These are phyloP conservation scores for Trilocha varians DNA, from an alignment of 2,888 invertebrate species.

Conservation along the genomic window DNA sequence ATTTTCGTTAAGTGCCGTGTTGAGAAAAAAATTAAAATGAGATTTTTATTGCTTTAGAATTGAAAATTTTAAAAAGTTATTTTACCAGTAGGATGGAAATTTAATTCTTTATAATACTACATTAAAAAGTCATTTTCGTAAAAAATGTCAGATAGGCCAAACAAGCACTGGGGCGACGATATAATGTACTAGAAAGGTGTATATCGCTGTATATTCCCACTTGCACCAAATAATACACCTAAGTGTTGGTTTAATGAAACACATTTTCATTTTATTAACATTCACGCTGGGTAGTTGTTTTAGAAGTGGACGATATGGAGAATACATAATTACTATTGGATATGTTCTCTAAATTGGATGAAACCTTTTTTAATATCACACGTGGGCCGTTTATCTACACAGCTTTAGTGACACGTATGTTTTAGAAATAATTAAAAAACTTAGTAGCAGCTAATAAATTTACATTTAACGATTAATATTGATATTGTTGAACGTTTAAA, in stretches of 20 bases:
- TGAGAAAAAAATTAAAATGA: no score
- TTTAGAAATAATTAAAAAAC: conserved; percentile 24
- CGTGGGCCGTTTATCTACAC: conserved; percentile 23
- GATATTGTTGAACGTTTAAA: not conserved
- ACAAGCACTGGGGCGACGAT: no score
- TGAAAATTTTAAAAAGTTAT: no score
- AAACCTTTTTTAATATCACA: conserved; percentile 22
- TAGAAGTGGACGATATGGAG: conserved; percentile 28
- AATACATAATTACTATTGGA: conserved; percentile 41
- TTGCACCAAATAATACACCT: conserved; percentile 17
- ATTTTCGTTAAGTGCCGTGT: no score
- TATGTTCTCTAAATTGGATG: conserved; percentile 33
- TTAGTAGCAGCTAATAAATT: conserved; percentile 31
- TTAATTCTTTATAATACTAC: no score
- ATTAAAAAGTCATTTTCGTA: no score
- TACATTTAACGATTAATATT: conserved; percentile 9
- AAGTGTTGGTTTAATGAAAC: conserved; percentile 27
- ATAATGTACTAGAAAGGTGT: no score
- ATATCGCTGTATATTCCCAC: conserved; percentile 9
- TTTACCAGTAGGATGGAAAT: no score
- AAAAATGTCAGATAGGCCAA: no score
- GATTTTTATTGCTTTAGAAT: no score
- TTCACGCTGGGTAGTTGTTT: conserved; percentile 21
- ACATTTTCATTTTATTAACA: conserved; percentile 43
- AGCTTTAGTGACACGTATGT: conserved; percentile 20